Base-by-base conservation (phyloP, 2,113 vertebrate species). In the Turdus rufiventris region DNA sequence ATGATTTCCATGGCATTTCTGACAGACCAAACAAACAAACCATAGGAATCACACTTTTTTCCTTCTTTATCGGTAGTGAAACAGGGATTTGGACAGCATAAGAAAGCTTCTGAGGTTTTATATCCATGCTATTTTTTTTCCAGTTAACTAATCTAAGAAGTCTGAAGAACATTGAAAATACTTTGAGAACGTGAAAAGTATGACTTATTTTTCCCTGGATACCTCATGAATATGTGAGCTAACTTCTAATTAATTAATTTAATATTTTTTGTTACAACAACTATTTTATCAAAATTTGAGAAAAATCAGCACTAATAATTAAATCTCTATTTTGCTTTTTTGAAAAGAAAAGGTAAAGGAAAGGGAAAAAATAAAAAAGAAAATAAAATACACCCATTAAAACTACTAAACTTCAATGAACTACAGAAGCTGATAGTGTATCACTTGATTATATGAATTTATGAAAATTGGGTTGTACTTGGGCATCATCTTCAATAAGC, bases 291-390 rank as follows among this genome's bases (percentile, higher is more conserved):
- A 79, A 71, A 51, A 71, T 42, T 42, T 72, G 17, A 62, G 48
- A 12, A 66, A 63, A 53, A 72, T 18, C 11, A 74, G 7, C 12
- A 25, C 2, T 62, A 76, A 53, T 12, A 73, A 34, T 60, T 47
- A 24, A 33, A 65, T 0, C 8, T 68, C 5, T 54, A 23, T 58
- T 42, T 75, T 14, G 10, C 10, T 3, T 42, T 54, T 62, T 31
- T 24, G 4, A 9, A 62, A 38, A 73, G 2, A 6, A 31, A 58
- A 42, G 8, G 4, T 11, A 70, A 36, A 26, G 3, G 3, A 21
- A 33, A 45, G 0, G 4, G 1, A n/a, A 29, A 9, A 40, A 12
- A 33, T 4, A 14, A 12, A 51, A 57, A 57, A 34, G 20, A 20
- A 23, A 42, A 48, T 1, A 6, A 31, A 28, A 38, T 9, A 43